phyloP scores from a whole-genome alignment of 1,140 invertebrate species.

The Bathynomus jamesi region DNA sequence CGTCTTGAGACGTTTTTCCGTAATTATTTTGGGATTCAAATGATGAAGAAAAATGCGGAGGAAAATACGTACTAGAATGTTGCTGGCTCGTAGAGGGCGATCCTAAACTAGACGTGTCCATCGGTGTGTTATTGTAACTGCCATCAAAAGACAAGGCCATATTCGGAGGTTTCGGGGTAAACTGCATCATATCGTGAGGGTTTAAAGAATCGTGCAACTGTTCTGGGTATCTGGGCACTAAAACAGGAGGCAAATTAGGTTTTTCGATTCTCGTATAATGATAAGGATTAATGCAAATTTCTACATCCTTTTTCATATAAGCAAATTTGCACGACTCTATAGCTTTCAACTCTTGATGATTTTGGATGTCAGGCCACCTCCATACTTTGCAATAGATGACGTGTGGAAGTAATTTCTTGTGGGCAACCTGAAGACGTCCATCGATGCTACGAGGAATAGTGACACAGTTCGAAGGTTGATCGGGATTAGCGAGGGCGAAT shows the following conservation, averaged over 20 bases:
- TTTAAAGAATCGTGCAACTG: too few relatives aligned
- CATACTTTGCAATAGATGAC: conserved; percentile 91
- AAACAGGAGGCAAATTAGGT: neutral
- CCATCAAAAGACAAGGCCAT: neutral
- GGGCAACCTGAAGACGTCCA: conserved; percentile 58
- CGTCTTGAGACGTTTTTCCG: neutral
- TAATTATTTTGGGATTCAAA: neutral
- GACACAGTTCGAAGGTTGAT: conserved; percentile 84
- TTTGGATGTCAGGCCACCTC: conserved; percentile 93
- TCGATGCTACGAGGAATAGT: conserved; percentile 75
- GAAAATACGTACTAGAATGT: too few relatives aligned
- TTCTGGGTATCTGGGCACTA: neutral
- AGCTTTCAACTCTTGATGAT: conserved; percentile 85
- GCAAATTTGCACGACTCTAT: conserved; percentile 84
- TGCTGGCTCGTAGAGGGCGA: neutral
- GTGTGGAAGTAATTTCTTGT: conserved; percentile 86
- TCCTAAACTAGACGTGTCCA: neutral
- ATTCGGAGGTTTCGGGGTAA: neutral
- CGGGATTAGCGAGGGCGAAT: conserved; percentile 83
- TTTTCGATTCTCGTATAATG: conserved; percentile 57
- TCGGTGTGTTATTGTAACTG: neutral
- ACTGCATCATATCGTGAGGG: neutral
- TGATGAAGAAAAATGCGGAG: too few relatives aligned
- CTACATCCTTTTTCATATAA: conserved; percentile 78
- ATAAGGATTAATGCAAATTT: conserved; percentile 93